Evolutionary conservation across 2,888 invertebrate genomes (phyloP), one percentile per base, ranked within the genome.

Genomic region (Hypolimnas misippus): DNA sequence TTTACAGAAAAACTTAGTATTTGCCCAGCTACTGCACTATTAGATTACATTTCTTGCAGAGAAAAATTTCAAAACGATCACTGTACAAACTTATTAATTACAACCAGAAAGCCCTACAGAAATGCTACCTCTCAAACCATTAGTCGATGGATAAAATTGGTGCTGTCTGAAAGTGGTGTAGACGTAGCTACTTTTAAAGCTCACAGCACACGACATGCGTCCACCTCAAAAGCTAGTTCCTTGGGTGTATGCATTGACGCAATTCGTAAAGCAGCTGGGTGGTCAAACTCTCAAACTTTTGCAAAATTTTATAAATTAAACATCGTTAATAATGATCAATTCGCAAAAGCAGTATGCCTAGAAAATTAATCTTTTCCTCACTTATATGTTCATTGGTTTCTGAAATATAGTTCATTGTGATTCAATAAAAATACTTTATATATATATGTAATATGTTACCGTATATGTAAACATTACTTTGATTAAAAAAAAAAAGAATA

Each of bases 11-110:
- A 60, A 7, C 10, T 10, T 3, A 16, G 8, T 14, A 54, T 60
- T 12, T 60, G 54, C 14, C 60, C 60, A 4, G 54, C 60, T 49
- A 16, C 54, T 7, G 12, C 25, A 5, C 2, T 59, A 7, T 14
- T 19, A 16, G 44, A 52, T 38, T 59, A 53, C 16, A 46, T 59
- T 3, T 33, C 14, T 16, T 1, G 12, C 1, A 59, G 44, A 7
- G 14, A 19, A 33, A 14, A 42, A 2, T 17, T 44, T 31, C 8
- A 10, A 21, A n/a, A n/a, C 49, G 5, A 57, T 16, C 42, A 44
- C 25, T n/a, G 8, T 7, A 31, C 16, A 44, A 35, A 10, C 17
- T 14, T 51, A 10, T 7, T 58, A 3, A 16, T 58, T 4, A 58
- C 40, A 2, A 21, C 4, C n/a, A 38, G 29, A 31, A 35, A 31